A percentile compares a stretch with the other conserved stretches of the same genome.
Conservation (phyloP, 53 echinoderm and acorn worm species). For the Zoroaster sp. region DNA sequence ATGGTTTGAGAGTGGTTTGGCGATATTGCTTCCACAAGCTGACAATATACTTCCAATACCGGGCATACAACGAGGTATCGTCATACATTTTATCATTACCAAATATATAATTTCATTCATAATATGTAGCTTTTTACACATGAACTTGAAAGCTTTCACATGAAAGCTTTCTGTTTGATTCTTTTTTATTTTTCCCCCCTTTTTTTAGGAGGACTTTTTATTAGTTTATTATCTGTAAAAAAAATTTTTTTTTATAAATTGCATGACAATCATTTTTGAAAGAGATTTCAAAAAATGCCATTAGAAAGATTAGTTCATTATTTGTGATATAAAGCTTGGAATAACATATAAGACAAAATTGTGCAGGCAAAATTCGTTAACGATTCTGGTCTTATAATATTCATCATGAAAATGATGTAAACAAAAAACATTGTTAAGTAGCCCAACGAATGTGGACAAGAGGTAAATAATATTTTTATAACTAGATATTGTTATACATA, state of each 20-base stretch:
- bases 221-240: background rate
- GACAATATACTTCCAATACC: too few species aligned
- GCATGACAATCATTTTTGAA: slow-evolving; percentile 25
- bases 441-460: background rate
- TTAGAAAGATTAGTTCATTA: background rate
- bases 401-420: background rate
- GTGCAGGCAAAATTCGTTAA: background rate
- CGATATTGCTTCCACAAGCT: too few species aligned
- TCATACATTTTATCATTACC: too few species aligned
- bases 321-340: background rate
- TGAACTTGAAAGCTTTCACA: too few species aligned
- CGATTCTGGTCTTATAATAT: background rate
- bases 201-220: too few species aligned
- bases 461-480: background rate
- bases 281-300: slow-evolving; percentile 23
- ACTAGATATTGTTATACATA: background rate
- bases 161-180: too few species aligned
- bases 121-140: too few species aligned
- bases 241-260: background rate
- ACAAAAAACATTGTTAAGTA: background rate
- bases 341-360: background rate
- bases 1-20: too few species aligned
- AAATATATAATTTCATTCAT: too few species aligned
- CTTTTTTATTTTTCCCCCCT: too few species aligned
- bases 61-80: too few species aligned